These are phyloP conservation scores for Plecotus auritus DNA, from an alignment of 2,113 vertebrate genomes.

Conservation along the genomic window DNA sequence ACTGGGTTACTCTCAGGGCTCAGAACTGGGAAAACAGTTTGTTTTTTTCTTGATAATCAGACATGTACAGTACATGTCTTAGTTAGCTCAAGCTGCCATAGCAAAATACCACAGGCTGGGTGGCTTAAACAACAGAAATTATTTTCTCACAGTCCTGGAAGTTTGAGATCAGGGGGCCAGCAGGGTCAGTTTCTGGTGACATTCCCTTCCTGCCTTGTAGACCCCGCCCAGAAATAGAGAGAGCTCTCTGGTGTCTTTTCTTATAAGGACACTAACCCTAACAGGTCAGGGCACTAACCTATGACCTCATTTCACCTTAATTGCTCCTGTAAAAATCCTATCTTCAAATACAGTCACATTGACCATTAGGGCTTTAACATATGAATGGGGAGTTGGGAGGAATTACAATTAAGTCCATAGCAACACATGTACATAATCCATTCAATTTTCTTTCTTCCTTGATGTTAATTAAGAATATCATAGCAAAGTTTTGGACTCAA, in stretches of 20 bases:
- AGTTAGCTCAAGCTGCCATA: not conserved
- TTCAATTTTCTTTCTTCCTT: not conserved
- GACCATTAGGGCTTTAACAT: not conserved
- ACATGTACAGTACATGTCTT: not conserved
- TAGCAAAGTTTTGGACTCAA: not conserved
- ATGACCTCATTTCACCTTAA: not conserved
- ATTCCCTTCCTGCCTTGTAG: not conserved
- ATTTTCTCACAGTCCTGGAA: not conserved
- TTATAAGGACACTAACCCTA: not conserved
- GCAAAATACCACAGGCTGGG: not conserved
- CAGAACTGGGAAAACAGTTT: not conserved
- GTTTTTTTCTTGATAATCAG: not conserved
- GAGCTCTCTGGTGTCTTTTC: not conserved
- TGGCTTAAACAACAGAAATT: not conserved
- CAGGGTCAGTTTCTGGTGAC: not conserved
- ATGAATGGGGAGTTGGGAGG: not conserved
- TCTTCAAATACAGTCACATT: not conserved
- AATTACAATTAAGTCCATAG: not conserved
- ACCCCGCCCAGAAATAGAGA: fast-evolving
- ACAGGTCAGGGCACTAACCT: not conserved
- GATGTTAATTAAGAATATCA: not conserved
- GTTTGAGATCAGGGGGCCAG: not conserved
- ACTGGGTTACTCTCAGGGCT: not conserved
- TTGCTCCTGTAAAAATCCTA: not conserved
- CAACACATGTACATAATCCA: not conserved